Conservation (phyloP, 2,888 invertebrate genomes). For the Ophion costatus region DNA sequence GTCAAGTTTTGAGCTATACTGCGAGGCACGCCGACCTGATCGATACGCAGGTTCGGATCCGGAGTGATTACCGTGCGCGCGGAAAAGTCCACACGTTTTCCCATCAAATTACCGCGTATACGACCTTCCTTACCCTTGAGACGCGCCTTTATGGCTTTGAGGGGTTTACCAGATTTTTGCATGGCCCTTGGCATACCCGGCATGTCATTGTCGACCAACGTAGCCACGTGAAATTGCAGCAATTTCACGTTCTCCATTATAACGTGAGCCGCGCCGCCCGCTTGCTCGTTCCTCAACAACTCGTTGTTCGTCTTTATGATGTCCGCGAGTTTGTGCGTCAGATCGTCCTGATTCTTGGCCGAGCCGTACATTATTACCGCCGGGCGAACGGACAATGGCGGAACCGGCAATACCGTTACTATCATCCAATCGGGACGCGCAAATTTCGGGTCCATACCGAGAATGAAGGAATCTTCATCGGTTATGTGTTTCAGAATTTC, state of each 20-base stretch:
- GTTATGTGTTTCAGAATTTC: conserved; percentile 98
- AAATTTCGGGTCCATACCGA: conserved; percentile 98
- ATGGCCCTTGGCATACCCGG: conserved; percentile 98
- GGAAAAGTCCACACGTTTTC: conserved; percentile 99
- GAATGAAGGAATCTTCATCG: conserved; percentile 97
- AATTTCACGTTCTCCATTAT: conserved; percentile 98
- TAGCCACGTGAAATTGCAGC: conserved; percentile 99
- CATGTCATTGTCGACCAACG: conserved; percentile 99
- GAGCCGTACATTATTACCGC: conserved; percentile 99
- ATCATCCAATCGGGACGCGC: conserved; percentile 99
- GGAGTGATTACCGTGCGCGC: conserved; percentile 99
- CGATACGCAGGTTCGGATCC: conserved; percentile 96
- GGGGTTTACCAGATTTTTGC: conserved; percentile 99
- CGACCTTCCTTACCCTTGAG: conserved; percentile 99
- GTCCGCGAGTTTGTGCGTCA: conserved; percentile 99
- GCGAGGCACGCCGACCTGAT: conserved; percentile 98
- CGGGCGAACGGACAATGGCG: conserved; percentile 97
- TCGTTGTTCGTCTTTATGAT: conserved; percentile 99
- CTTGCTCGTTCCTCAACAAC: conserved; percentile 96
- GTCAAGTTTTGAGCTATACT: conserved; percentile 99
- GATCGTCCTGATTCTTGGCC: conserved; percentile 99
- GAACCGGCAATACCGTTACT: conserved; percentile 97
- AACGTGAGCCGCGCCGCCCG: conserved; percentile 98
- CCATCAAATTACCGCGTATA: conserved; percentile 99
- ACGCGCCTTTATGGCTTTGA: conserved; percentile 98